A percentile compares a stretch with the other conserved stretches of the same genome.
These are phyloP conservation scores for Microcebus jonahi DNA, from an alignment of 2,113 vertebrate species.

Conservation along the genomic window DNA sequence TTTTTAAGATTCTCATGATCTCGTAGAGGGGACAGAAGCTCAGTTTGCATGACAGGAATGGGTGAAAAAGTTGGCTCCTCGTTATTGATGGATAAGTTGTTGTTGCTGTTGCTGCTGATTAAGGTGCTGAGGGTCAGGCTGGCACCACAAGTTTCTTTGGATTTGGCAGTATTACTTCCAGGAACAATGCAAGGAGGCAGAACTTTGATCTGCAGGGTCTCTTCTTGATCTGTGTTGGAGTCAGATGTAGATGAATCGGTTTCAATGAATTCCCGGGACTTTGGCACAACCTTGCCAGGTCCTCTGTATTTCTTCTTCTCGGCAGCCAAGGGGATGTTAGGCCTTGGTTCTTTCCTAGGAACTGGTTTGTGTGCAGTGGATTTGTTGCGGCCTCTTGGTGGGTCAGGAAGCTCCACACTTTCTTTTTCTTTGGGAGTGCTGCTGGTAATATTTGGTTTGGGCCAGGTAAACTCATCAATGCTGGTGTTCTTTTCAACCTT, in stretches of 20 bases:
- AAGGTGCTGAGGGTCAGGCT: constrained; percentile 88
- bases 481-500: constrained; percentile 92
- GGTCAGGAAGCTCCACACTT: constrained; percentile 87
- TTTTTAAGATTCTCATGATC: constrained; percentile 92
- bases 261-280: constrained; percentile 97
- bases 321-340: constrained; percentile 81
- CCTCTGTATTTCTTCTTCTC: constrained; percentile 97
- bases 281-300: constrained; percentile 93
- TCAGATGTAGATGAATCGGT: constrained; percentile 97
- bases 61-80: constrained; percentile 90
- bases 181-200: constrained; percentile 82
- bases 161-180: constrained; percentile 81
- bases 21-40: constrained; percentile 90
- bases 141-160: constrained; percentile 82
- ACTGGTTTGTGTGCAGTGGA: constrained; percentile 91
- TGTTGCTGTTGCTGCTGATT: constrained; percentile 71
- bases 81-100: constrained; percentile 82
- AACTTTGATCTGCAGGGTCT: constrained; percentile 88
- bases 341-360: constrained; percentile 95
- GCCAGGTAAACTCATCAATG: constrained; percentile 91
- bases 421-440: constrained; percentile 95
- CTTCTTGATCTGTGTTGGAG: constrained; percentile 95
- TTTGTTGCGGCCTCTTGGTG: constrained; percentile 91
- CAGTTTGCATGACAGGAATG: constrained; percentile 87
- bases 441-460: constrained; percentile 91